A percentile compares a stretch with the other conserved stretches of the same genome.
phyloP scores from a whole-genome alignment of 2,113 vertebrate genomes.

The Gracilinanus agilis region DNA sequence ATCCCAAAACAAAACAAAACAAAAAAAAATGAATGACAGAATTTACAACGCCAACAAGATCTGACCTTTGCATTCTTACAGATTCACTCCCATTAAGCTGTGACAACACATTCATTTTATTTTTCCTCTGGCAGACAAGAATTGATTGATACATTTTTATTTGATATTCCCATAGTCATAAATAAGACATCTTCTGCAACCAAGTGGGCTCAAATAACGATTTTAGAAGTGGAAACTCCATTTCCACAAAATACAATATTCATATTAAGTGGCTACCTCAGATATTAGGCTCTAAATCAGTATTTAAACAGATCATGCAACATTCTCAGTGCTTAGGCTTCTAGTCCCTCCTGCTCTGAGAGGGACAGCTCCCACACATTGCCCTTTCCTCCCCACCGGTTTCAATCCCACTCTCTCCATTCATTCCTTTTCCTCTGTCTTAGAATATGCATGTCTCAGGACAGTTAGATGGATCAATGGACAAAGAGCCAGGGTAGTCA shows the following conservation, averaged over 20 bases:
- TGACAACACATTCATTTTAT: neutral
- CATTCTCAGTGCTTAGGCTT: too few relatives aligned
- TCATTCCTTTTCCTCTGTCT: neutral
- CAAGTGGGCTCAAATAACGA: slow-evolving; percentile 6
- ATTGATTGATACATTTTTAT: slow-evolving; percentile 27
- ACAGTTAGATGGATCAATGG: too few relatives aligned
- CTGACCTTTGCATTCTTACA: neutral
- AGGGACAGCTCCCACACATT: neutral
- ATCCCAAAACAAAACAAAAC: neutral
- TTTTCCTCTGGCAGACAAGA: slow-evolving; percentile 1
- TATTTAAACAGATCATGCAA: neutral
- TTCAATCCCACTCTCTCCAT: neutral
- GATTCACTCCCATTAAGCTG: neutral
- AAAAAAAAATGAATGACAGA: neutral
- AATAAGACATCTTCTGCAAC: slow-evolving; percentile 3
- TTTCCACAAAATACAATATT: neutral
- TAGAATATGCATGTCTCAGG: neutral
- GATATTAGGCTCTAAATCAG: neutral
- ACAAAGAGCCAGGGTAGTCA: too few relatives aligned
- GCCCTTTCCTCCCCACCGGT: neutral
- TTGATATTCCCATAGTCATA: slow-evolving; percentile 11
- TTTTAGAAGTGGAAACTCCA: neutral
- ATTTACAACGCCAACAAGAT: neutral
- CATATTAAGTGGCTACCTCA: neutral
- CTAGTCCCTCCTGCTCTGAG: neutral